Evolutionary conservation across 2,113 vertebrate genomes (phyloP).

Genomic region (Aegithalos caudatus): DNA sequence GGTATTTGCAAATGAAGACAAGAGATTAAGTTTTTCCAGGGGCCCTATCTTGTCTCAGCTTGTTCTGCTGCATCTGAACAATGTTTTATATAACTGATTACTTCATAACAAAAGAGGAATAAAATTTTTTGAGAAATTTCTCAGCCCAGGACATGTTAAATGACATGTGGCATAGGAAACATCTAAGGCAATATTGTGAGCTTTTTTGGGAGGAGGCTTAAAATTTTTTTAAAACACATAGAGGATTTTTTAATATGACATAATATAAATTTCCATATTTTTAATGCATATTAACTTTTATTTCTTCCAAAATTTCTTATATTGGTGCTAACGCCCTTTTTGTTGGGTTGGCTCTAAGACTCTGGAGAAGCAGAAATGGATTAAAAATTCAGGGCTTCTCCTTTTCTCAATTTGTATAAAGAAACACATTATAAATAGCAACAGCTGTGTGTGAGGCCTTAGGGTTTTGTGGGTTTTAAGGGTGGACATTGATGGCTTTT

Average conservation of each 20-base stretch:
- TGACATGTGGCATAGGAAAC: background rate
- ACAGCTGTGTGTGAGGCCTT: background rate
- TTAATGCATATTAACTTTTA: background rate
- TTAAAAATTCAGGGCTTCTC: background rate
- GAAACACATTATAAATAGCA: background rate
- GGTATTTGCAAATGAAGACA: background rate
- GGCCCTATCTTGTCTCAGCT: background rate
- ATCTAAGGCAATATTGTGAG: background rate
- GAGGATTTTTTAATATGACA: background rate
- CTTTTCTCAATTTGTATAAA: background rate
- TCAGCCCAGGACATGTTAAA: background rate
- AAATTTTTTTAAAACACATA: background rate
- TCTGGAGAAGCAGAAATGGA: background rate
- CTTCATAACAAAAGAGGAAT: background rate
- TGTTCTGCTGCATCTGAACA: background rate
- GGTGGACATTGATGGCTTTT: background rate
- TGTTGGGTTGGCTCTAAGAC: background rate
- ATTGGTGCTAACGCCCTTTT: background rate
- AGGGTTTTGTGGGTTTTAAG: background rate
- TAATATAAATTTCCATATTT: background rate
- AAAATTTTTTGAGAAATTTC: background rate
- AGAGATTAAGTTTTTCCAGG: background rate
- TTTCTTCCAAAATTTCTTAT: background rate
- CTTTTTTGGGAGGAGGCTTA: background rate
- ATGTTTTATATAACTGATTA: background rate